Percentiles rank a stretch among this genome's conserved stretches.
These are phyloP conservation scores for Bombyx mandarina DNA, from an alignment of 1,140 invertebrate genomes.

Conservation along the genomic window DNA sequence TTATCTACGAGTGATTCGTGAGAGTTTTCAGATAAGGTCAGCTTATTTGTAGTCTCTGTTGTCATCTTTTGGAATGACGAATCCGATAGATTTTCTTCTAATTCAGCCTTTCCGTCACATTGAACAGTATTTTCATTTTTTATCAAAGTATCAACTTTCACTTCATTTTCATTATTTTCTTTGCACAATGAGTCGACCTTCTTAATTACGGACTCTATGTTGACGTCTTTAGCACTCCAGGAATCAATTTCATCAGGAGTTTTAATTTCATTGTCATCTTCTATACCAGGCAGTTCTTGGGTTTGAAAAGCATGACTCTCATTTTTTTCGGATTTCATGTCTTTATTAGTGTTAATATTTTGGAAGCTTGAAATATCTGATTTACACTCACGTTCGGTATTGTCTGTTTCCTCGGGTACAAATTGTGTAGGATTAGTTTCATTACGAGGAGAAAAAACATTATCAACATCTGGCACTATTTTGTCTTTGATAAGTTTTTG, in stretches of 20 bases:
- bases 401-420: neutral
- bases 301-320: conserved; percentile 9
- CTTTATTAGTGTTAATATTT: neutral
- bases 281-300: too few relatives aligned
- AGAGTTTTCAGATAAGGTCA: neutral
- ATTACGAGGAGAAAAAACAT: neutral
- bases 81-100: neutral
- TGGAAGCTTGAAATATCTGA: neutral
- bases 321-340: conserved; percentile 8
- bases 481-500: neutral
- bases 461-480: neutral
- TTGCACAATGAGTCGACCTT: conserved; percentile 76
- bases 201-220: conserved; percentile 85
- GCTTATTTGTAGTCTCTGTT: neutral
- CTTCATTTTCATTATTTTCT: conserved; percentile 23
- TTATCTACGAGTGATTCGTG: conserved; percentile 26
- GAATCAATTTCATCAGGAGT: conserved; percentile 78
- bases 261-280: conserved; percentile 32
- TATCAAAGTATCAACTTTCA: conserved; percentile 13
- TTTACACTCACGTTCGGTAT: neutral
- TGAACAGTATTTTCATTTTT: conserved; percentile 23
- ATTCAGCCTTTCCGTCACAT: neutral
- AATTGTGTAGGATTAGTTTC: neutral
- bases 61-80: neutral
- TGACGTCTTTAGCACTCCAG: conserved; percentile 83